Evolutionary conservation across 2,113 vertebrate genomes (phyloP).

Genomic region (Solenodon paradoxus): DNA sequence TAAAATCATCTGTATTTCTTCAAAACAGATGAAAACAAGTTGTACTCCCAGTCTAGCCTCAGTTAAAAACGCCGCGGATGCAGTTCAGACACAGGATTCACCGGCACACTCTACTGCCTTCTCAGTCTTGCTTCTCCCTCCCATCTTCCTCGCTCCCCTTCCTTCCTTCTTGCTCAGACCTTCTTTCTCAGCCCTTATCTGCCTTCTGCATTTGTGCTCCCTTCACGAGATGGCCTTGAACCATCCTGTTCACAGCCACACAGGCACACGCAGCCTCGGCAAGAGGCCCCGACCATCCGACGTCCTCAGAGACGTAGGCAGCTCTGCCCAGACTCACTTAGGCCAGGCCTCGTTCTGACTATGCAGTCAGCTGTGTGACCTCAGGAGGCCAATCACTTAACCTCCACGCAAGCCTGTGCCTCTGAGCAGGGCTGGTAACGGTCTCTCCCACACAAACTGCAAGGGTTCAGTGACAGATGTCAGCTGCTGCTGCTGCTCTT

Average conservation of each 20-base stretch:
- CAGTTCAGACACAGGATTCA: accelerated
- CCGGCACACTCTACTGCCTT: accelerated
- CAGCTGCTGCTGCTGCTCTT: background rate
- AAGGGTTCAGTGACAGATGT: no score
- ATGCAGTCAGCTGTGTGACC: background rate
- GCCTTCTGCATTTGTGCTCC: background rate
- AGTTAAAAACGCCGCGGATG: background rate
- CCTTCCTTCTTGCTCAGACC: background rate
- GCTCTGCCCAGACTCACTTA: background rate
- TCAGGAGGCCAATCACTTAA: background rate
- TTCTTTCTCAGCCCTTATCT: background rate
- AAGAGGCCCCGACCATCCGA: no score
- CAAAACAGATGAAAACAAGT: background rate
- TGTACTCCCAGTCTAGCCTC: background rate
- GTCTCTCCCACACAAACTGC: background rate
- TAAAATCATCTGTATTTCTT: background rate
- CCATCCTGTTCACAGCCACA: background rate
- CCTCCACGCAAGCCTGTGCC: background rate
- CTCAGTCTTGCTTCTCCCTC: background rate
- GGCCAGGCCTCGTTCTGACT: background rate
- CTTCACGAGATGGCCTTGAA: background rate
- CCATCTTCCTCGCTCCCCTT: background rate
- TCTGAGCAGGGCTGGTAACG: no score
- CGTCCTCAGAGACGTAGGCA: no score
- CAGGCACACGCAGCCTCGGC: accelerated